Base-by-base conservation (phyloP, 2,888 invertebrate genomes). In the Mimumesa dahlbomi region DNA sequence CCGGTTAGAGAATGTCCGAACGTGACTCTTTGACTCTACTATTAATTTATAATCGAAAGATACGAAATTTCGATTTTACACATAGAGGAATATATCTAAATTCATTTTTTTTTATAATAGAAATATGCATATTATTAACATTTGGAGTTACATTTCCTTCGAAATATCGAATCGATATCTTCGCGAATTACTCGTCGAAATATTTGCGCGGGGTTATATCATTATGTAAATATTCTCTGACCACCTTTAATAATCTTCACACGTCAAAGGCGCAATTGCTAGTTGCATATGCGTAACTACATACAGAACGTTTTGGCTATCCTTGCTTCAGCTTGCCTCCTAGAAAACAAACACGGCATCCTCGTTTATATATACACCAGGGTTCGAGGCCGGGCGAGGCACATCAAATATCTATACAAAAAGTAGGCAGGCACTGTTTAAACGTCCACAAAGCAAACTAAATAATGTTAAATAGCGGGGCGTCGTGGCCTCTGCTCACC, bases 381-480 rank as follows among this genome's bases (percentile, higher is more conserved):
- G 45, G 57, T 59, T 58, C 64, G 73, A 73, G 76, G 58, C 77
- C 75, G 67, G 65, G 62, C 68, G 71, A 57, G 58, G 67, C 80
- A 84, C 84, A 86, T 87, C 82, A 84, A 87, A 84, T 84, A 83
- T 79, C 82, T 66, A 75, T 72, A 80, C 66, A 83, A 84, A 85
- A 86, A 85, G 82, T 82, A 84, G 82, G 82, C 79, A 82, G 84
- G 74, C 82, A 81, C 83, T 87, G 87, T 88, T 88, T 87, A 84
- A 87, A 85, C 86, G 84, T 82, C 82, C 82, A 87, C 85, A 88
- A 88, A 88, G 86, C 84, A 87, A 87, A 85, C 87, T 85, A 88
- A 88, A 88, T 87, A 88, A 87, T 87, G 85, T 87, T 86, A 87
- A 88, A 88, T 87, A 87, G 86, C 86, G 83, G 85, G 84, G 84